These are phyloP conservation scores for Druon quercuslanigerum DNA, from an alignment of 1,140 invertebrate species.

Conservation along the genomic window DNA sequence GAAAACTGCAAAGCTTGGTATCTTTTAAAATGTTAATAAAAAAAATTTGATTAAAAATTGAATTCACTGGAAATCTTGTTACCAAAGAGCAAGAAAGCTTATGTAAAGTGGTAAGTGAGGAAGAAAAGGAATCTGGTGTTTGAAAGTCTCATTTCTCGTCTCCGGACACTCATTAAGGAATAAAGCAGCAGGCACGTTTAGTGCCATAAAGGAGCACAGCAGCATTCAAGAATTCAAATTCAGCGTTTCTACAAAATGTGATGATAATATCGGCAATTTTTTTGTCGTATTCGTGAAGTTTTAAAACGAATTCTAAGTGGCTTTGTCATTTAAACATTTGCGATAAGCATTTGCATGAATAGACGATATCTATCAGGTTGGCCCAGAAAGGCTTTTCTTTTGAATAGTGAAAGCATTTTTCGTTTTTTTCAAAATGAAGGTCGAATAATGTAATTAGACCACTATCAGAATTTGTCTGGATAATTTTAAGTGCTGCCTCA, in stretches of 20 bases:
- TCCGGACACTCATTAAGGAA: conserved; percentile 20
- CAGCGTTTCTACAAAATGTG: background rate
- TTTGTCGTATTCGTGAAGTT: too few species aligned
- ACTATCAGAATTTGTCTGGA: too few species aligned
- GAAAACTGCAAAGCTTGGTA: too few species aligned
- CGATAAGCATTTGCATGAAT: background rate
- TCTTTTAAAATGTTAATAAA: background rate
- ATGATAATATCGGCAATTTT: background rate
- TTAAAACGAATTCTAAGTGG: too few species aligned
- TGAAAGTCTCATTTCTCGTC: conserved; percentile 12
- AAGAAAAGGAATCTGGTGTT: conserved; percentile 6
- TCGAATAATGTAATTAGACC: too few species aligned
- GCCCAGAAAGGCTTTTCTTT: background rate
- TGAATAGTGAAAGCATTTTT: too few species aligned
- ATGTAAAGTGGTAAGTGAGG: conserved; percentile 24
- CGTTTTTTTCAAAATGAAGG: too few species aligned
- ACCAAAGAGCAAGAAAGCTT: conserved; percentile 30
- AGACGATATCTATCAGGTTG: background rate
- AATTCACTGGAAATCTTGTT: conserved; percentile 11
- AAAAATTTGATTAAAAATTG: conserved; percentile 33
- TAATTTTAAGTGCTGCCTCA: too few species aligned
- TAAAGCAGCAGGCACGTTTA: conserved; percentile 1
- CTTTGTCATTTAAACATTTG: background rate
- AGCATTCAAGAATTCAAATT: conserved; percentile 6
- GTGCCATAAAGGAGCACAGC: conserved; percentile 16